phyloP scores from a whole-genome alignment of 2,888 invertebrate species.

The Alentia gelatinosa region DNA sequence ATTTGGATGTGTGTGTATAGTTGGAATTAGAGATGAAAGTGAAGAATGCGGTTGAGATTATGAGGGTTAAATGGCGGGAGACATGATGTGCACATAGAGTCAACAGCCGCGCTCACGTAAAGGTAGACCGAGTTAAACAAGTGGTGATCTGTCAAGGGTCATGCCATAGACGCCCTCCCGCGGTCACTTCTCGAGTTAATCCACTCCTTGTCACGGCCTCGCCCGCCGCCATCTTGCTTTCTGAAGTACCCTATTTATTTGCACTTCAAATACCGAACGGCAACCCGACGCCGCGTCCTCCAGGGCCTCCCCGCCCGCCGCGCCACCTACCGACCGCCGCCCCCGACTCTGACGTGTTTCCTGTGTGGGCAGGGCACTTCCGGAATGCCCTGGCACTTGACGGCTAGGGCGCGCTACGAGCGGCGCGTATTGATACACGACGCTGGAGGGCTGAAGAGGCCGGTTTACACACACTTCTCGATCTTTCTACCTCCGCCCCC shows the following conservation, averaged over 20 bases:
- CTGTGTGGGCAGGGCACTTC: background rate
- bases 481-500: background rate
- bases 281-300: background rate
- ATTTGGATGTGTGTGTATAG: too few species aligned
- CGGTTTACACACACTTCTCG: constrained; percentile 3
- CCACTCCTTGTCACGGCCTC: constrained; percentile 13
- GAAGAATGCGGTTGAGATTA: background rate
- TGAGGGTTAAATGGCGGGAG: background rate
- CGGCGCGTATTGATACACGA: background rate
- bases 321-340: background rate
- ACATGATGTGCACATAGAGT: constrained; percentile 1
- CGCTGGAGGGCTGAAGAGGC: background rate
- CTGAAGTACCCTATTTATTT: constrained; percentile 42
- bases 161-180: background rate
- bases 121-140: background rate
- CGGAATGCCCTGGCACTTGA: background rate
- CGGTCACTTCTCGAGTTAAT: background rate
- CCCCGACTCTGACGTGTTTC: background rate
- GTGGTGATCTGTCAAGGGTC: constrained; percentile 40
- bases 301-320: background rate
- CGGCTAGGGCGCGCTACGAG: background rate
- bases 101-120: background rate
- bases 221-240: background rate
- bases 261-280: constrained; percentile 2
- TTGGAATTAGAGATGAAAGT: background rate